phyloP scores from a whole-genome alignment of 2,113 vertebrate species.

The Todiramphus saurophagus region DNA sequence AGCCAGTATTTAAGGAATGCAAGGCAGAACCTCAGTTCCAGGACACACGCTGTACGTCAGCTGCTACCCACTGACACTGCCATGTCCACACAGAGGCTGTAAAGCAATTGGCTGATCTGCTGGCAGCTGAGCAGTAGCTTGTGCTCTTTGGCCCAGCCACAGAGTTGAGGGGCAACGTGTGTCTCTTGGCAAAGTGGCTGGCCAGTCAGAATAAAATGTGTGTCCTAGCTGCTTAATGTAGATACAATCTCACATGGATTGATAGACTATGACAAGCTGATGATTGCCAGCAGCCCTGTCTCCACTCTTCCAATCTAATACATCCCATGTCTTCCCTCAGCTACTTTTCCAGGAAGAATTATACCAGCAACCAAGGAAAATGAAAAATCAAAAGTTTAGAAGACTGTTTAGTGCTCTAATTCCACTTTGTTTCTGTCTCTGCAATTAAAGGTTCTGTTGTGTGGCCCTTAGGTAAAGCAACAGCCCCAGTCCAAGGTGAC shows the following conservation, averaged over 20 bases:
- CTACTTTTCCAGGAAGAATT: not conserved
- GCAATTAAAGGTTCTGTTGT: not conserved
- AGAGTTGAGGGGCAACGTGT: rapidly evolving
- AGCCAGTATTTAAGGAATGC: not conserved
- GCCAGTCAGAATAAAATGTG: not conserved
- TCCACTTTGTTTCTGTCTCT: not conserved
- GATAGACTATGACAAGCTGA: not conserved
- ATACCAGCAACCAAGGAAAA: not conserved
- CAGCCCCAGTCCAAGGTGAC: not conserved
- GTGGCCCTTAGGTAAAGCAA: not conserved
- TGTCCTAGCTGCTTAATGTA: not conserved
- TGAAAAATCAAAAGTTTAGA: not conserved
- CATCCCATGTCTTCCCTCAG: not conserved
- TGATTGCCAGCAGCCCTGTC: not conserved
- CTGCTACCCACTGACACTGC: not conserved
- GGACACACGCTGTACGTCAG: not conserved
- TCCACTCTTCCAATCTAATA: not conserved
- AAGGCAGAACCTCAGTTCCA: not conserved
- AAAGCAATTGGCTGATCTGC: not conserved
- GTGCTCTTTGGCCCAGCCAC: not conserved
- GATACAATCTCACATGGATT: not conserved
- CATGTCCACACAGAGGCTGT: not conserved
- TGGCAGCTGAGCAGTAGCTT: not conserved
- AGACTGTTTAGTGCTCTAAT: not conserved
- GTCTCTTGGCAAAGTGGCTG: not conserved